Percentiles rank a stretch among this genome's conserved stretches.
Conservation (phyloP, 2,888 invertebrate genomes). For the Ptychoptera contaminata region DNA sequence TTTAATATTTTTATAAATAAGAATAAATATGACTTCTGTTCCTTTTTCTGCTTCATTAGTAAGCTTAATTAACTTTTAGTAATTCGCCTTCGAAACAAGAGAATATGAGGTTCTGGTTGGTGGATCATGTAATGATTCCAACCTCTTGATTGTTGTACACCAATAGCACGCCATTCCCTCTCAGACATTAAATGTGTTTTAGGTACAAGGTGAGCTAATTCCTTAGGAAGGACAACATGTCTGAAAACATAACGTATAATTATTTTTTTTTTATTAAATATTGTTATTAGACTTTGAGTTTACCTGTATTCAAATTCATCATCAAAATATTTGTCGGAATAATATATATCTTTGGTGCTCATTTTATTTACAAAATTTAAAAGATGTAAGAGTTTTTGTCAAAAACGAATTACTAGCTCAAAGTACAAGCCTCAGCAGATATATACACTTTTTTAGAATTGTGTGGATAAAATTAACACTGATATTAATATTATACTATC, state of each 20-base stretch:
- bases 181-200: slow-evolving; percentile 89
- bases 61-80: slow-evolving; percentile 21
- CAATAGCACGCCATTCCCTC: slow-evolving; percentile 84
- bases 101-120: slow-evolving; percentile 84
- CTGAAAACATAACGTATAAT: slow-evolving; percentile 42
- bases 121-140: slow-evolving; percentile 98
- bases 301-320: slow-evolving; percentile 87
- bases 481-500: too few species aligned
- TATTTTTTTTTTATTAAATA: too few species aligned
- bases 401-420: too few species aligned
- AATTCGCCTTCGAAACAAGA: slow-evolving; percentile 66
- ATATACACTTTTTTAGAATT: too few species aligned
- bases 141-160: slow-evolving; percentile 90
- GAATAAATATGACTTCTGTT: too few species aligned
- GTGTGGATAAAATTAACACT: too few species aligned
- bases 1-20: too few species aligned
- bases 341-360: slow-evolving; percentile 64
- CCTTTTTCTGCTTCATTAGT: too few species aligned
- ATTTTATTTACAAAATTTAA: slow-evolving; percentile 28
- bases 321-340: slow-evolving; percentile 87
- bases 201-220: slow-evolving; percentile 77
- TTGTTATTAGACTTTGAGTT: too few species aligned
- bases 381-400: too few species aligned
- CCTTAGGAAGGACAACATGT: slow-evolving; percentile 88
- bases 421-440: too few species aligned